Conservation (phyloP, 1,140 invertebrate species). For the Brachionus paranguensis region DNA sequence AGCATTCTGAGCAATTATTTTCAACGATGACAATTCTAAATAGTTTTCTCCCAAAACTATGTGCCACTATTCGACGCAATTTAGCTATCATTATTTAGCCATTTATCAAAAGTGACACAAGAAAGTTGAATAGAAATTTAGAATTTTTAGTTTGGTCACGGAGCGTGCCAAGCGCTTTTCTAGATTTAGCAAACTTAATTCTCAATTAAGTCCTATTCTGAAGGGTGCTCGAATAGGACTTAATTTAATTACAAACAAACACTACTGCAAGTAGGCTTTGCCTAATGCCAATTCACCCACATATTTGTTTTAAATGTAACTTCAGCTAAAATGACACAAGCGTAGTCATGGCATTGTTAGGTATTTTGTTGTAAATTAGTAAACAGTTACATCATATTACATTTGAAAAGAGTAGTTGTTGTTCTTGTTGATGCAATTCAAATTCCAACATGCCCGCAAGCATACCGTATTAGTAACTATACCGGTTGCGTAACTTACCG, state of each 20-base stretch:
- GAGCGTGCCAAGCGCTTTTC: background rate
- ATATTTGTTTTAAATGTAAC: background rate
- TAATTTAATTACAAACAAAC: slow-evolving; percentile 2
- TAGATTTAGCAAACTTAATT: background rate
- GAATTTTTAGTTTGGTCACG: background rate
- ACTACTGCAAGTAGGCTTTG: background rate
- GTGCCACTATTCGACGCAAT: background rate
- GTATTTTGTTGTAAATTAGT: background rate
- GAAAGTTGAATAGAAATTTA: background rate
- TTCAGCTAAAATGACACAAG: background rate
- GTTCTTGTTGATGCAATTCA: background rate
- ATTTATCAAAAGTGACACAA: background rate
- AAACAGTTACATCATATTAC: slow-evolving; percentile 35
- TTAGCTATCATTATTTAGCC: background rate
- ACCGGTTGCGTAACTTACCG: background rate
- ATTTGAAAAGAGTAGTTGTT: background rate
- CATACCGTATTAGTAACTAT: background rate
- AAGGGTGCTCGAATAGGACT: background rate
- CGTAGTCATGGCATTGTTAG: background rate
- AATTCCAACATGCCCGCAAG: slow-evolving; percentile 15
- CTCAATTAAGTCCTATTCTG: background rate
- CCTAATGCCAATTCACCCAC: background rate
- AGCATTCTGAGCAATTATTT: background rate
- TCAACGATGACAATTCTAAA: background rate
- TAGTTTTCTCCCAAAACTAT: background rate